A percentile compares a stretch with the other conserved stretches of the same genome.
These are phyloP conservation scores for Malthinus seriepunctatus DNA, from an alignment of 2,888 invertebrate species.

Conservation along the genomic window DNA sequence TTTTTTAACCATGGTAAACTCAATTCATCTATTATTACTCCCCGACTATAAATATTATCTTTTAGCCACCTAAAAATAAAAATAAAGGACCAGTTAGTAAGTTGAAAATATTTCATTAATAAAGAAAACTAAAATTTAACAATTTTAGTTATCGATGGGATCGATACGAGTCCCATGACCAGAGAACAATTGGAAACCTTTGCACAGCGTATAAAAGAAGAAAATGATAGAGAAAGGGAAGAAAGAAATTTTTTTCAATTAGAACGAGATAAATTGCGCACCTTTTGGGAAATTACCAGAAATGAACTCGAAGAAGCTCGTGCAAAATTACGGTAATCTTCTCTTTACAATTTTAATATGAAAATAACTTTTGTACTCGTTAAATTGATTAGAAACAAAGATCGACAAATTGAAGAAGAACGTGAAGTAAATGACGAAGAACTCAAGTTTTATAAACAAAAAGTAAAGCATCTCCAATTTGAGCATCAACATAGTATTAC, in stretches of 20 bases:
- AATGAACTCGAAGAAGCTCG: constrained; percentile 85
- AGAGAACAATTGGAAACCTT: constrained; percentile 92
- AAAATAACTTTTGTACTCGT: not conserved
- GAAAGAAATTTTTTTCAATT: constrained; percentile 95
- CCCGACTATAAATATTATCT: not conserved
- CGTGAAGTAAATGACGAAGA: constrained; percentile 87
- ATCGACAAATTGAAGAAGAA: constrained; percentile 85
- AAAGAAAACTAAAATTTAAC: not conserved
- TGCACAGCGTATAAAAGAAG: constrained; percentile 81
- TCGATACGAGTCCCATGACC: constrained; percentile 90
- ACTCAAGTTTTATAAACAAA: constrained; percentile 87
- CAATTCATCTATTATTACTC: too few relatives aligned
- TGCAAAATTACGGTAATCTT: constrained; percentile 63
- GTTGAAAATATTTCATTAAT: not conserved
- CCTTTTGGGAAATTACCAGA: constrained; percentile 95
- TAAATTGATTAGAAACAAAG: constrained; percentile 63
- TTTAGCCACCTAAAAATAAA: constrained; percentile 42
- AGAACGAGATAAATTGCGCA: constrained; percentile 91
- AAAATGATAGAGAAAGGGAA: constrained; percentile 91
- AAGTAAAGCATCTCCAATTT: constrained; percentile 90
- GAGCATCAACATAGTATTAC: constrained; percentile 87
- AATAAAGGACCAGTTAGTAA: constrained; percentile 38
- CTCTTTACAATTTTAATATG: not conserved
- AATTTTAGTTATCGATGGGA: constrained; percentile 77
- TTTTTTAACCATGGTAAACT: too few relatives aligned